phyloP scores from a whole-genome alignment of 1,140 invertebrate genomes.

The Cataglyphis hispanica region DNA sequence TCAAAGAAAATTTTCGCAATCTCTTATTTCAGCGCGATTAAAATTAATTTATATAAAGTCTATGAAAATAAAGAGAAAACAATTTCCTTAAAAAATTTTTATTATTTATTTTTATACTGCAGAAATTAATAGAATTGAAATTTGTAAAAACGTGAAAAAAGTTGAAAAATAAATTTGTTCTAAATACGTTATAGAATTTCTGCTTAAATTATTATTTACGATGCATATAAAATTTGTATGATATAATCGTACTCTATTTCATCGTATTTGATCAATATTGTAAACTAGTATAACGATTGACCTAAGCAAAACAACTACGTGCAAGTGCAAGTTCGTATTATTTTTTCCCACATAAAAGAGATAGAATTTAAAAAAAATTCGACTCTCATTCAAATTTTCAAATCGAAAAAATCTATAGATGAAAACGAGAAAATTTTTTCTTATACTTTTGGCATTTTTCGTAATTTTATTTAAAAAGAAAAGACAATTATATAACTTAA shows the following conservation, averaged over 20 bases:
- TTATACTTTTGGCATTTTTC: not conserved
- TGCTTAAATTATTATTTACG: not conserved
- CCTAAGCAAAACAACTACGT: not conserved
- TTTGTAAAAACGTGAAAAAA: not conserved
- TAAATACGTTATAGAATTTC: not conserved
- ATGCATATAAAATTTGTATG: not conserved
- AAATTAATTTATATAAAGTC: not conserved
- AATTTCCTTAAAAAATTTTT: not conserved
- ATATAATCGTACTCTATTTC: not conserved
- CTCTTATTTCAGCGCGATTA: not conserved
- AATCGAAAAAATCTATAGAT: not conserved
- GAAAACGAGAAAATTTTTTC: not conserved
- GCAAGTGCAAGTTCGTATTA: not conserved
- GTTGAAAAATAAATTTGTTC: not conserved
- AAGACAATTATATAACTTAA: not conserved
- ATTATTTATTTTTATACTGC: not conserved
- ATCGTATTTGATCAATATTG: not conserved
- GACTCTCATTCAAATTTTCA: not conserved
- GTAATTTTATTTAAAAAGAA: not conserved
- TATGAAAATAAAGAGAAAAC: not conserved
- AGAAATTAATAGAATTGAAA: not conserved
- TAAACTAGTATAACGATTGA: not conserved
- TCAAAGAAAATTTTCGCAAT: not conserved
- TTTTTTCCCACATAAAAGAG: not conserved
- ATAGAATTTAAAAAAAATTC: constrained; percentile 2